Evolutionary conservation across 1,140 invertebrate genomes (phyloP).

Genomic region (Sycobia sp.): DNA sequence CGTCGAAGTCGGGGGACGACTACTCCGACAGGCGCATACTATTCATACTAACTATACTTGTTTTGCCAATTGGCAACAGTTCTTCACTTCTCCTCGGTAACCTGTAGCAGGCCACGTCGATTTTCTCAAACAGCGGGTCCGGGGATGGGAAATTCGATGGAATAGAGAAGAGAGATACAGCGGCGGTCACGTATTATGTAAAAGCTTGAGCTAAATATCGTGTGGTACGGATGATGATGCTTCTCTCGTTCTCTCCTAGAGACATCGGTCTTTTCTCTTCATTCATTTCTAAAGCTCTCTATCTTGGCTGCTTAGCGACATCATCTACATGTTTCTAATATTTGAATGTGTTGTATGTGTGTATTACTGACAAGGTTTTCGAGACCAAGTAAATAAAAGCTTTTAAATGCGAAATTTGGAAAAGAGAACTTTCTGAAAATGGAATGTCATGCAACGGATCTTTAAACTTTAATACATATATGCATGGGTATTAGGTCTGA

Average conservation of each 20-base stretch:
- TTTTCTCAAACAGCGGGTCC: slow-evolving; percentile 10
- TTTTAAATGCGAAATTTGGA: slow-evolving; percentile 6
- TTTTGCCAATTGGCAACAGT: slow-evolving; percentile 23
- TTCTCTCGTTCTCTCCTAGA: no score
- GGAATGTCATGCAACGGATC: no score
- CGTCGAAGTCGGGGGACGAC: background rate
- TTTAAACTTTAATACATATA: no score
- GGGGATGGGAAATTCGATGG: no score
- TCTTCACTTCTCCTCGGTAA: background rate
- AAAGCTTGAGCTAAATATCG: slow-evolving; percentile 1
- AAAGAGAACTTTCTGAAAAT: background rate
- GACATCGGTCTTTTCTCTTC: background rate
- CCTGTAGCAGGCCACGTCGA: background rate
- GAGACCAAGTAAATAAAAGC: slow-evolving; percentile 15
- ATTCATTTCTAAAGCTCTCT: slow-evolving; percentile 3
- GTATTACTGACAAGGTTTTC: slow-evolving; percentile 3
- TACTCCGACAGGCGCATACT: no score
- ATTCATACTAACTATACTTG: no score
- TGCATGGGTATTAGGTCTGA: no score
- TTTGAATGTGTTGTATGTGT: no score
- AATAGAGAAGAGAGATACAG: background rate
- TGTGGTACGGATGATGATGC: no score
- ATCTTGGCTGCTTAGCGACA: slow-evolving; percentile 1
- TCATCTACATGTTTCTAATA: no score
- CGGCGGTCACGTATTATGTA: slow-evolving; percentile 9